Evolutionary conservation across 2,113 vertebrate species (phyloP).

Genomic region (Lepisosteus oculatus): DNA sequence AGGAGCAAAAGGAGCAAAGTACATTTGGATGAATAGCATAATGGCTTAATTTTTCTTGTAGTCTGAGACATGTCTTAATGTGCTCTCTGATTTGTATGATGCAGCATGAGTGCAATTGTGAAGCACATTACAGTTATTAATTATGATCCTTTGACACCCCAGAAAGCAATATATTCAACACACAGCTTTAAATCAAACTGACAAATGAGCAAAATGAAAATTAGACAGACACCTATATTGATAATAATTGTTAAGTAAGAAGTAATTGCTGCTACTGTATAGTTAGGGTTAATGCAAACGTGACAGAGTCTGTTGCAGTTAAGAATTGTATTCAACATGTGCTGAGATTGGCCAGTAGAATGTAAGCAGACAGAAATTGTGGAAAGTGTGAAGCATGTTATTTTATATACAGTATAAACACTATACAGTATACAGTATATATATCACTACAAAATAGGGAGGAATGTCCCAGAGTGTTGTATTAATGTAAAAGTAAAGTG

Average conservation of each 20-base stretch:
- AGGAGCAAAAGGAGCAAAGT: not conserved
- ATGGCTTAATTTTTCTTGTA: not conserved
- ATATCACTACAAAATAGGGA: not conserved
- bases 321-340: not conserved
- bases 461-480: too few species aligned
- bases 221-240: not conserved
- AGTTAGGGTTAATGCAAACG: slow-evolving; percentile 11
- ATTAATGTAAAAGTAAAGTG: too few species aligned
- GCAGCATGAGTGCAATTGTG: not conserved
- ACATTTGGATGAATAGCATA: not conserved
- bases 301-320: not conserved
- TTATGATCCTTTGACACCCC: slow-evolving; percentile 15
- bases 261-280: slow-evolving; percentile 10
- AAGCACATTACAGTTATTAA: slow-evolving; percentile 12
- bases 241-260: not conserved
- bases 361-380: not conserved
- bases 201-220: not conserved
- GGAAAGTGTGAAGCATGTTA: too few species aligned
- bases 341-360: not conserved
- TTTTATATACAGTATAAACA: too few species aligned
- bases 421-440: not conserved
- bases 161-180: slow-evolving; percentile 14
- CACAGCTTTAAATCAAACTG: too few species aligned
- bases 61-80: slow-evolving; percentile 8
- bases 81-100: slow-evolving; percentile 6